A percentile compares a stretch with the other conserved stretches of the same genome.
These are phyloP conservation scores for Eumacrocentrus americanus DNA, from an alignment of 2,888 invertebrate genomes.

Conservation along the genomic window DNA sequence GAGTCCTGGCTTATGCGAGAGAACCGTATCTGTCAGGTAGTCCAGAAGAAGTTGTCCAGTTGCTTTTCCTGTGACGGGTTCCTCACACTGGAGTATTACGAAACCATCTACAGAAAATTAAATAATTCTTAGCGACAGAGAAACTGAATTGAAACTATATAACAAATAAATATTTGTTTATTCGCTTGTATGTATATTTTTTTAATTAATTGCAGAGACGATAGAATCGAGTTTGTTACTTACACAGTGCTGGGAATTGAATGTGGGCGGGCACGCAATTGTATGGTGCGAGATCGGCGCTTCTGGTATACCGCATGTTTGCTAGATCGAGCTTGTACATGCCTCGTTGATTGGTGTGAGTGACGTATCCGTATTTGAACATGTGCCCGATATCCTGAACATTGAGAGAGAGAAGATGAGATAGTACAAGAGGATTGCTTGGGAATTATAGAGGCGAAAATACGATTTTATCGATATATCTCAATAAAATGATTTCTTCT, in stretches of 20 bases:
- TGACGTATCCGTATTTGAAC: constrained; percentile 77
- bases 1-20: constrained; percentile 68
- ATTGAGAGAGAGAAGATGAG: constrained; percentile 1
- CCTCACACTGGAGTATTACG: constrained; percentile 74
- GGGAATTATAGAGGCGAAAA: no score
- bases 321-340: constrained; percentile 76
- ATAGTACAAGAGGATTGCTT: no score
- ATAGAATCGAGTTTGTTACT: constrained; percentile 48
- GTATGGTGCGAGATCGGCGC: constrained; percentile 74
- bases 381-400: constrained; percentile 66
- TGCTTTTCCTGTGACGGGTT: constrained; percentile 69
- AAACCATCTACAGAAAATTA: constrained; percentile 67
- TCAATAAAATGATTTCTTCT: not conserved
- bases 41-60: constrained; percentile 74
- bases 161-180: no score
- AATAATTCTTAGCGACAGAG: no score
- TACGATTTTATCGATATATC: no score
- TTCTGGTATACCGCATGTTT: constrained; percentile 73
- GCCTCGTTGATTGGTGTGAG: constrained; percentile 74
- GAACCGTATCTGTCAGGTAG: constrained; percentile 74
- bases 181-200: not conserved
- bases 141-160: no score
- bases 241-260: constrained; percentile 75
- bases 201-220: not conserved
- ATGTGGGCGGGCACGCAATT: constrained; percentile 75